Percentiles rank a stretch among this genome's conserved stretches.
These are phyloP conservation scores for Anguilla anguilla DNA, from an alignment of 2,797 vertebrate genomes.

Conservation along the genomic window DNA sequence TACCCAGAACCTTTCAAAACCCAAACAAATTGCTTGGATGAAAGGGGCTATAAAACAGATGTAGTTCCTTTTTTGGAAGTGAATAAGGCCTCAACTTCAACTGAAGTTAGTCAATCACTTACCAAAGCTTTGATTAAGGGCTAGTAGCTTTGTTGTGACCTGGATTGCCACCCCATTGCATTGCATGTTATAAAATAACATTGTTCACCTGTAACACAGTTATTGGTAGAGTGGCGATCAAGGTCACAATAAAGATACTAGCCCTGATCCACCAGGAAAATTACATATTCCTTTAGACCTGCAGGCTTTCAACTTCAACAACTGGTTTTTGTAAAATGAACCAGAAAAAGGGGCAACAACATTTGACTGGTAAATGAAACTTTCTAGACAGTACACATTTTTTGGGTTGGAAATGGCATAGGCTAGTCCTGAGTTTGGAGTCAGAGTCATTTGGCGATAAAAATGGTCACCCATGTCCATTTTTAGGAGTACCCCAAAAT, in stretches of 20 bases:
- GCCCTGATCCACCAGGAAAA: not conserved
- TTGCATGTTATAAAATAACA: not conserved
- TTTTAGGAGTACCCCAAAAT: not conserved
- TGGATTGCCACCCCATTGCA: not conserved
- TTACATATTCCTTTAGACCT: not conserved
- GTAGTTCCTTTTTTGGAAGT: not conserved
- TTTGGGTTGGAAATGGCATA: not conserved
- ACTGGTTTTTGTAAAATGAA: not conserved
- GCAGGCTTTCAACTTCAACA: not conserved
- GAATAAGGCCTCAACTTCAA: not conserved
- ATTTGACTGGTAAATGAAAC: not conserved
- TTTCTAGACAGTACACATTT: not conserved
- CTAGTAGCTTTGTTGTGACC: not conserved
- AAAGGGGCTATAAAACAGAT: not conserved
- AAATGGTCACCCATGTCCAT: not conserved
- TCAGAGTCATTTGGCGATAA: not conserved
- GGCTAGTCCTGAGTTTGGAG: not conserved
- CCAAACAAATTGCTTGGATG: not conserved
- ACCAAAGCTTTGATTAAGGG: not conserved
- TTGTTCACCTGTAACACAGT: not conserved
- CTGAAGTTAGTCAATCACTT: not conserved
- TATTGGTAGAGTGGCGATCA: not conserved
- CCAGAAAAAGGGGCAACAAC: not conserved
- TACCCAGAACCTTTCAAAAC: not conserved
- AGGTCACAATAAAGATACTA: constrained; percentile 1